phyloP scores from a whole-genome alignment of 2,797 vertebrate genomes.

The Dryobates pubescens region DNA sequence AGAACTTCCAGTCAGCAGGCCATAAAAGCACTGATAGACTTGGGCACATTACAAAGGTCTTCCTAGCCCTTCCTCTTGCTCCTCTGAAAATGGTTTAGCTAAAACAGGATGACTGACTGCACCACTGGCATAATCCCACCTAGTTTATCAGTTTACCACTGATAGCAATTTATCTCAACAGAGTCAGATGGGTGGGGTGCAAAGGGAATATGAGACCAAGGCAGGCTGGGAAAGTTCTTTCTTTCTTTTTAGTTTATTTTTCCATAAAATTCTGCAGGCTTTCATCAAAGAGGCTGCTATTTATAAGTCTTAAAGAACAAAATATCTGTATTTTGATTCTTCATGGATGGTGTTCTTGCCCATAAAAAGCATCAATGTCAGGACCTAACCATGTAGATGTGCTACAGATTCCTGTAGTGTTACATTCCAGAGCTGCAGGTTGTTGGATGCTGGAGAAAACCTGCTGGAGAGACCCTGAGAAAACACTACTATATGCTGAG shows the following conservation, averaged over 20 bases:
- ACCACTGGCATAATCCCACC: neutral
- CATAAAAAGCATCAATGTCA: neutral
- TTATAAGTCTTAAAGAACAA: neutral
- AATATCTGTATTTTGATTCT: neutral
- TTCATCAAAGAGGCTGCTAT: neutral
- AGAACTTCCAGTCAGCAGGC: conserved; percentile 26
- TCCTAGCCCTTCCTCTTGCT: conserved; percentile 23
- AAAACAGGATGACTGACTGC: neutral
- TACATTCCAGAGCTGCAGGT: neutral
- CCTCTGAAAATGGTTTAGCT: neutral
- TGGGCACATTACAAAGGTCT: conserved; percentile 12
- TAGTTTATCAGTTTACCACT: neutral
- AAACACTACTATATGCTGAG: neutral
- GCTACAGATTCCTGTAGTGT: neutral
- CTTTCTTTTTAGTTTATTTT: neutral
- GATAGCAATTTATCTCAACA: neutral
- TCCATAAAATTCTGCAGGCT: neutral
- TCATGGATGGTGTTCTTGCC: neutral
- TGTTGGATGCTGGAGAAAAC: neutral
- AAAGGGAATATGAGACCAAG: neutral
- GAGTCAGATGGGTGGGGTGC: neutral
- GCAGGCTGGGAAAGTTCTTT: neutral
- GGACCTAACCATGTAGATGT: neutral
- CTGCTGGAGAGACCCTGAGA: neutral
- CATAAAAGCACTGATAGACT: conserved; percentile 36